Evolutionary conservation across 2,888 invertebrate species (phyloP), one percentile per base, ranked within the genome.

Genomic region (Eutolmus rufibarbis): DNA sequence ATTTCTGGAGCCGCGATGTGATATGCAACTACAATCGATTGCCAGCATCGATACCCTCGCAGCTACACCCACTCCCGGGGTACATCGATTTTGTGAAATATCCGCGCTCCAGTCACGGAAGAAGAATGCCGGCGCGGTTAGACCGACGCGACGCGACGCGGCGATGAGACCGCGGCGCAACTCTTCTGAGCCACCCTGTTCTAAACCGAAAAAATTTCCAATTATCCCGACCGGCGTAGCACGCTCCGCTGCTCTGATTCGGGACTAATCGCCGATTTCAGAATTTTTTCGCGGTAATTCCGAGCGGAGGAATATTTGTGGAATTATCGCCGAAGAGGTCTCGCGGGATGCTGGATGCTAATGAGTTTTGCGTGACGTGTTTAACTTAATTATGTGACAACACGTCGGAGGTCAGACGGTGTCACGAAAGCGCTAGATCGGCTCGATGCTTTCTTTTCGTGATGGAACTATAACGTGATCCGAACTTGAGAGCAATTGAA

Each of bases 301-400:
- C 43, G 34, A 37, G 23, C 19, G 16, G 16, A 74, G 19, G 37
- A 23, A 34, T 31, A 56, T 82, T 56, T 74, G n/a, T 14, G 40
- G 19, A 84, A 66, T 37, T 40, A 40, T 66, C 66, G n/a, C 51
- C 19, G 34, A 66, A 34, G 37, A 28, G 28, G 46, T 23, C 66
- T 28, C 28, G 3, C 66, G 46, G 56, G 77, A 86, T 56, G 40
- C 37, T 86, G 37, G 77, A 86, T 86, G 77, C 23, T 86, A 86
- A 86, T 86, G 56, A 86, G 51, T 86, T 86, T 86, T 77, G 86
- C 86, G 86, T 86, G 86, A 86, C 34, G 76, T 86, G 51, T 37
- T 86, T 86, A 76, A 78, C 86, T 86, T 86, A 86, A 86, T 86
- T 86, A 77, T 86, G 86, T 86, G 86, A 86, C 86, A 86, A 86